These are phyloP conservation scores for Odontocerum albicorne DNA, from an alignment of 2,888 invertebrate species.

Conservation along the genomic window DNA sequence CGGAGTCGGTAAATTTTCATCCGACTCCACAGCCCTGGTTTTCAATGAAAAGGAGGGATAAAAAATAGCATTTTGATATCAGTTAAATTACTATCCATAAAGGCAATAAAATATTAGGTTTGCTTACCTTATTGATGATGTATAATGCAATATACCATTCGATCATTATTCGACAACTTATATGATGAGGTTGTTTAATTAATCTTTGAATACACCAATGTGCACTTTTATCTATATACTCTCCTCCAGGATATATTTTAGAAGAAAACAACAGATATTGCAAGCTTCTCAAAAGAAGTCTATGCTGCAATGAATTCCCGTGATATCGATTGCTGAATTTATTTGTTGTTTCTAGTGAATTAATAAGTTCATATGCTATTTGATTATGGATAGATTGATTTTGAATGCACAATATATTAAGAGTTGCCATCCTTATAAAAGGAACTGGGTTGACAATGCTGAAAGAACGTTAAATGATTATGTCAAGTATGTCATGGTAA, in stretches of 20 bases:
- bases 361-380: conserved; percentile 35
- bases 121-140: conserved; percentile 46
- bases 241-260: conserved; percentile 40
- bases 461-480: conserved; percentile 35
- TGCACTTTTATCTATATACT: conserved; percentile 38
- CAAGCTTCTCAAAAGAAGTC: conserved; percentile 45
- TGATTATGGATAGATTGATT: conserved; percentile 33
- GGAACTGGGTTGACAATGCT: conserved; percentile 44
- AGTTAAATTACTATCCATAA: neutral
- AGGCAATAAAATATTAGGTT: no score
- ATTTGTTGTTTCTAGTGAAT: conserved; percentile 5
- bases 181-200: conserved; percentile 49
- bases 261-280: conserved; percentile 46
- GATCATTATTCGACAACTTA: conserved; percentile 46
- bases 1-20: no score
- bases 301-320: conserved; percentile 48
- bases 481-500: no score
- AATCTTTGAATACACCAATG: conserved; percentile 47
- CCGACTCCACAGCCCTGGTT: no score
- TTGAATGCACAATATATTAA: conserved; percentile 34
- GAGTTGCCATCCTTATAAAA: conserved; percentile 39
- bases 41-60: no score
- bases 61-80: no score
- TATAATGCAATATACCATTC: conserved; percentile 51
- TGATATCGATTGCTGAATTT: conserved; percentile 47